Percentiles rank a stretch among this genome's conserved stretches.
phyloP scores from a whole-genome alignment of 1,140 invertebrate genomes.

The Drosophila kikkawai region DNA sequence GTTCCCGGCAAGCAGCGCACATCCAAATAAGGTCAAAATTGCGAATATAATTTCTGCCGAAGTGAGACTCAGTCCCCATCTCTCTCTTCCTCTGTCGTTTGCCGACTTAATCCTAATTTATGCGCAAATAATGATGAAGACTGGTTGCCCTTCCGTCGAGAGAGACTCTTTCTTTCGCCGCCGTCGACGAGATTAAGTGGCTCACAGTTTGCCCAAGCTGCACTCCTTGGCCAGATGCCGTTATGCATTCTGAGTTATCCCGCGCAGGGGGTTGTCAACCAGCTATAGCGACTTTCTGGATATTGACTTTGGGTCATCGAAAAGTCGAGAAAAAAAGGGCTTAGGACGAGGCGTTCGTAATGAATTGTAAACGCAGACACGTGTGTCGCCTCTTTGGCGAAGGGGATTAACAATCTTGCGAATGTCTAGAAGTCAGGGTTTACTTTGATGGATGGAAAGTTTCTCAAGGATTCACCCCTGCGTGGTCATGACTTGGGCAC shows the following conservation, averaged over 20 bases:
- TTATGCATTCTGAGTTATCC: constrained; percentile 60
- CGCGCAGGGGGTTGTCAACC: constrained; percentile 43
- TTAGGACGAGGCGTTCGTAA: constrained; percentile 65
- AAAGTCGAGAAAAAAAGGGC: constrained; percentile 41
- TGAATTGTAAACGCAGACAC: constrained; percentile 80
- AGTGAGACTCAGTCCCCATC: constrained; percentile 39
- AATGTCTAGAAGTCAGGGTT: constrained; percentile 9
- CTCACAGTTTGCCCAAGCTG: constrained; percentile 63
- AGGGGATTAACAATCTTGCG: constrained; percentile 28
- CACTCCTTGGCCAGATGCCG: constrained; percentile 60
- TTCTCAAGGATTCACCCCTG: constrained; percentile 37
- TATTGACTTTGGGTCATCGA: constrained; percentile 66
- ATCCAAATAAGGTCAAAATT: constrained; percentile 79
- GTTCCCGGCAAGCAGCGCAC: constrained; percentile 31
- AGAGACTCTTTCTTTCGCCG: constrained; percentile 48
- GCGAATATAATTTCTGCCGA: constrained; percentile 70
- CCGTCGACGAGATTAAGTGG: constrained; percentile 69
- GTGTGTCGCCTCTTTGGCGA: constrained; percentile 44
- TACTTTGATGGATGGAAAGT: constrained; percentile 44
- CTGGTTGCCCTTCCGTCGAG: constrained; percentile 35
- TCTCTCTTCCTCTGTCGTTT: background rate
- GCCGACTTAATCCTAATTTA: constrained; percentile 77
- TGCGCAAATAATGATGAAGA: constrained; percentile 81
- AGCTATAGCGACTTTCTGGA: constrained; percentile 12
- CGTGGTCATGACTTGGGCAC: constrained; percentile 12